These are phyloP conservation scores for Arctopsyche grandis DNA, from an alignment of 1,140 invertebrate species.

Conservation along the genomic window DNA sequence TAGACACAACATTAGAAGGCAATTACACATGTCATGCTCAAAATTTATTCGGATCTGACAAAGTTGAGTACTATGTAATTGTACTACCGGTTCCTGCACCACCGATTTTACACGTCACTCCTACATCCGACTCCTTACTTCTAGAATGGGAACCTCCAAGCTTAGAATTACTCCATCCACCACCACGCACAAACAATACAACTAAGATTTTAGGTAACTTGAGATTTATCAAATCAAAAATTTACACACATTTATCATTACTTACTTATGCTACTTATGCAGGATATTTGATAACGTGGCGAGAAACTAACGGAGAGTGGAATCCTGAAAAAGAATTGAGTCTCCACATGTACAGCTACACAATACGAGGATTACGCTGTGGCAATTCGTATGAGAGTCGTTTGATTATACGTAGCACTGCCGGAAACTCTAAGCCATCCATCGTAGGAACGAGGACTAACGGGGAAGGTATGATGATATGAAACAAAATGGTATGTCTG, in stretches of 20 bases:
- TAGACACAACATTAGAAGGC: constrained; percentile 75
- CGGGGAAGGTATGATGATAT: constrained; percentile 45
- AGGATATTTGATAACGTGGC: constrained; percentile 51
- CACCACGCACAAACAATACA: constrained; percentile 22
- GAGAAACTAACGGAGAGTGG: constrained; percentile 36
- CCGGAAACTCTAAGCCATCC: constrained; percentile 45
- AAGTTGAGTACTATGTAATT: constrained; percentile 80
- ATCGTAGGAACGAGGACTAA: constrained; percentile 40
- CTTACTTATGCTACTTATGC: not conserved
- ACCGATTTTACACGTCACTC: constrained; percentile 72
- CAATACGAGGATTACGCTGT: constrained; percentile 42
- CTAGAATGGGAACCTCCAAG: constrained; percentile 70
- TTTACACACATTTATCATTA: not conserved
- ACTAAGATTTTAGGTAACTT: constrained; percentile 38
- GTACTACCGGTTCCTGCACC: constrained; percentile 79
- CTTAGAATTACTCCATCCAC: constrained; percentile 39
- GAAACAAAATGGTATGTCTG: not conserved
- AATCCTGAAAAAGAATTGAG: constrained; percentile 37
- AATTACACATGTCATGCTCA: constrained; percentile 88
- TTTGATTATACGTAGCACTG: constrained; percentile 38
- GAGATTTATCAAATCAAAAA: not conserved
- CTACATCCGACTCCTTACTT: constrained; percentile 72
- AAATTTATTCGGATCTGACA: constrained; percentile 86
- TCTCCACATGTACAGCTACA: constrained; percentile 18
- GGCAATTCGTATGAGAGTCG: constrained; percentile 48